Evolutionary conservation across 2,888 invertebrate genomes (phyloP), one percentile per base, ranked within the genome.

Genomic region (Gasteruption jaculator): DNA sequence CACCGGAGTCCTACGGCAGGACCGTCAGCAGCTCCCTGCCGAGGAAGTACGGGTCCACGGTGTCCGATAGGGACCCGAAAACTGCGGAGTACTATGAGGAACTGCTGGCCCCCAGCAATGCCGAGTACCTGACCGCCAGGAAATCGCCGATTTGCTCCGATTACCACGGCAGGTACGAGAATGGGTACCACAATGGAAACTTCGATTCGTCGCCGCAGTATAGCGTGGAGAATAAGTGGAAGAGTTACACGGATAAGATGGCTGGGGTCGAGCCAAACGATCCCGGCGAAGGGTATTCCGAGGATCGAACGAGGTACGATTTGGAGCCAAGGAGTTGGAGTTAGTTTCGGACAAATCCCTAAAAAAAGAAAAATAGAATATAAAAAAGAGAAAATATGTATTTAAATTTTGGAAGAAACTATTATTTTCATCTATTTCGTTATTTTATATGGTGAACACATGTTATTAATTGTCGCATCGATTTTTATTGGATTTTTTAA

Each of bases 31-130:
- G 52, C 8, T 50, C 53, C 3, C 25, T 65, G 8, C 60, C 65
- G 5, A 53, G 60, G 21, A 65, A 61, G 27, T 67, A 65, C 22
- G 58, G 59, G 3, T 61, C 61, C n/a, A 58, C 53, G 1, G 43
- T 53, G 5, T 49, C 56, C 3, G 54, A 52, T 31, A 43, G 56
- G 11, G 61, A 63, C 18, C 60, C 65, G 1, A 68, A 65, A 44
- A 61, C 61, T 3, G 58, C 65, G 2, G 62, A 66, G 31, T 69
- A 69, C 39, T 69, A 63, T 41, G 68, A 69, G 45, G 65, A 68
- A 21, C 47, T 69, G 6, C 38, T 69, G 32, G 49, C 68, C 0
- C 67, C 69, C 2, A 57, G 45, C 15, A 53, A 54, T 37, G 49
- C 61, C 3, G 63, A 66, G 29, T 61, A 61, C 39, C 42, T 60